Conservation (phyloP, 2,113 vertebrate species). For the Suricata suricatta region DNA sequence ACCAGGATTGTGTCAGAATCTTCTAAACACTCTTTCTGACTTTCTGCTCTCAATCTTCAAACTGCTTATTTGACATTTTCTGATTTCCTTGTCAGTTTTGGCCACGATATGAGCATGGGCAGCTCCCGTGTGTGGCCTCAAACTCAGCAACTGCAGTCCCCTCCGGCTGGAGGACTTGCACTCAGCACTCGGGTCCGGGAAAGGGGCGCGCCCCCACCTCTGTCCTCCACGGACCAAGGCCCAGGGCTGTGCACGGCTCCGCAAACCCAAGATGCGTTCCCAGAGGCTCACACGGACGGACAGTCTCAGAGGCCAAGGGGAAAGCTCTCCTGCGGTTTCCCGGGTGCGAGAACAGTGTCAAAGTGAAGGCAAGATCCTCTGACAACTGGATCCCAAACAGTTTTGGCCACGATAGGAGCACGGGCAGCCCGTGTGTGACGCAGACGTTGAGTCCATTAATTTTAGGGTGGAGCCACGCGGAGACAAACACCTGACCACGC, state of each 20-base stretch:
- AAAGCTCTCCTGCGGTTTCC: background rate
- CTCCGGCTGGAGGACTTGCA: background rate
- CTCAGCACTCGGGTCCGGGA: background rate
- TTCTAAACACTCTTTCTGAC: background rate
- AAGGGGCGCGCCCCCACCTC: too few species aligned
- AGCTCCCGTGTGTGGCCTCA: too few species aligned
- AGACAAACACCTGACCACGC: background rate
- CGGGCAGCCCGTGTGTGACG: too few species aligned
- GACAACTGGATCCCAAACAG: background rate
- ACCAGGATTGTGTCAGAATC: accelerated
- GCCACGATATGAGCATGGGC: too few species aligned
- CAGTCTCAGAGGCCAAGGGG: background rate
- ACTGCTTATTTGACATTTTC: background rate
- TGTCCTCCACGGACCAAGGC: too few species aligned
- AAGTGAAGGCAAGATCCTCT: too few species aligned
- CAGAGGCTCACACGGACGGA: accelerated
- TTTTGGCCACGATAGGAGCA: accelerated
- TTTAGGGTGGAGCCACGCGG: background rate
- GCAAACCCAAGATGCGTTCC: too few species aligned
- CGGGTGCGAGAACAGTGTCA: accelerated
- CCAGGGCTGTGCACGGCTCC: too few species aligned
- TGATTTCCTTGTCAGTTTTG: background rate
- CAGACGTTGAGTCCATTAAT: accelerated
- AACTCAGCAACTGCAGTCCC: too few species aligned
- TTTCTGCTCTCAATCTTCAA: background rate